phyloP scores from a whole-genome alignment of 2,113 vertebrate species.

The Channa maculata region DNA sequence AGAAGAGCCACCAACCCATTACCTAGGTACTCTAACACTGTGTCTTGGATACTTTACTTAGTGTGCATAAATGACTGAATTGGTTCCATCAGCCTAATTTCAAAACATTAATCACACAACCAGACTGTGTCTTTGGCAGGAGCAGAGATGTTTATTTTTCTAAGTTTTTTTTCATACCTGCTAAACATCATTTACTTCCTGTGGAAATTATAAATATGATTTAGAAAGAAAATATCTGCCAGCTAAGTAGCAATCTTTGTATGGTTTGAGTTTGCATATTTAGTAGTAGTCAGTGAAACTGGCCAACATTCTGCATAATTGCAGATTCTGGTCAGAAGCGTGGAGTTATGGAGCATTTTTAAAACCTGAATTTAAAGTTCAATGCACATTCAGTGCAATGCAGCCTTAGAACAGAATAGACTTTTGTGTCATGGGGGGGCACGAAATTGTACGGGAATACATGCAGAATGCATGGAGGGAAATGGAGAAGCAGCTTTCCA shows the following conservation, averaged over 20 bases:
- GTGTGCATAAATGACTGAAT: neutral
- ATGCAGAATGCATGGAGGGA: too few relatives aligned
- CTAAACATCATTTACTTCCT: slow-evolving; percentile 35
- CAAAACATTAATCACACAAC: slow-evolving; percentile 11
- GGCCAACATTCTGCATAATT: neutral
- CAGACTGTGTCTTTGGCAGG: slow-evolving; percentile 13
- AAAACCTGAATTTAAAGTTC: neutral
- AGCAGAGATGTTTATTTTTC: slow-evolving; percentile 23
- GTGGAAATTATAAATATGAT: slow-evolving; percentile 33
- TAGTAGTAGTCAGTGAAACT: too few relatives aligned
- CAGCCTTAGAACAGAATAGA: too few relatives aligned
- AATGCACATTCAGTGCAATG: too few relatives aligned
- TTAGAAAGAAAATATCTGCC: neutral
- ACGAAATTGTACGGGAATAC: too few relatives aligned
- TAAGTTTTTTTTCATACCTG: slow-evolving; percentile 46
- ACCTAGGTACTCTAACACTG: too few relatives aligned
- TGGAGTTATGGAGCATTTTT: neutral
- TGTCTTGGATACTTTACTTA: neutral
- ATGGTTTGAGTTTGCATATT: neutral
- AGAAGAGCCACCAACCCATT: neutral
- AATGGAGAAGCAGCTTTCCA: too few relatives aligned
- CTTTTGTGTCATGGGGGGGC: too few relatives aligned
- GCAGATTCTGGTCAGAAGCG: too few relatives aligned
- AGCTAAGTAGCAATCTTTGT: neutral
- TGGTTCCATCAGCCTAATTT: slow-evolving; percentile 8